Percentiles rank a stretch among this genome's conserved stretches.
Conservation (phyloP, 2,113 vertebrate genomes). For the Limanda limanda region DNA sequence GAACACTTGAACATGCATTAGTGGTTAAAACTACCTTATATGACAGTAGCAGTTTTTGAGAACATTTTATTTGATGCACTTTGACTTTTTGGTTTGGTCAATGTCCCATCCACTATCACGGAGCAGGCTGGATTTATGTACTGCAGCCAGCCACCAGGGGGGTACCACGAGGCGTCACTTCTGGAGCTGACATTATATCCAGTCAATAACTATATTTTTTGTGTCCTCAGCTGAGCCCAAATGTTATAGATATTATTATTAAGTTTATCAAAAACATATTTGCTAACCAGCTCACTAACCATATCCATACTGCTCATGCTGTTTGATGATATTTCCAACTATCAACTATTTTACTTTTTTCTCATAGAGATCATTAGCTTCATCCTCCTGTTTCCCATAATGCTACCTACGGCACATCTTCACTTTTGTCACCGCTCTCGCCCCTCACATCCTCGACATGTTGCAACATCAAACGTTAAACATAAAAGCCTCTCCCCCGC, state of each 20-base stretch:
- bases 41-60: too few species aligned
- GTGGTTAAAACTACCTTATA: too few species aligned
- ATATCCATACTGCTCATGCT: background rate
- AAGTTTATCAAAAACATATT: background rate
- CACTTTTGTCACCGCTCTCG: constrained; percentile 26
- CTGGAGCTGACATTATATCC: too few species aligned
- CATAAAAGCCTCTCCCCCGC: constrained; percentile 61
- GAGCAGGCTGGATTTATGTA: too few species aligned
- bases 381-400: background rate
- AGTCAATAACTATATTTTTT: background rate
- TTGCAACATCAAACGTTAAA: constrained; percentile 67
- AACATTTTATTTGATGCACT: too few species aligned
- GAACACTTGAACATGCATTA: too few species aligned
- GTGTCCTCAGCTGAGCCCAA: background rate
- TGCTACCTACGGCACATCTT: constrained; percentile 30
- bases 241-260: background rate
- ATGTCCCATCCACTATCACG: too few species aligned
- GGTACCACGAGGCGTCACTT: too few species aligned
- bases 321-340: too few species aligned
- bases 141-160: too few species aligned
- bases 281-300: background rate
- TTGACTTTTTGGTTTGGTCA: too few species aligned
- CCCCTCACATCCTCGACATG: constrained; percentile 48
- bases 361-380: background rate
- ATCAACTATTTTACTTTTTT: background rate